A percentile compares a stretch with the other conserved stretches of the same genome.
Conservation (phyloP, 2,797 vertebrate genomes). For the Fistularia commersonii region DNA sequence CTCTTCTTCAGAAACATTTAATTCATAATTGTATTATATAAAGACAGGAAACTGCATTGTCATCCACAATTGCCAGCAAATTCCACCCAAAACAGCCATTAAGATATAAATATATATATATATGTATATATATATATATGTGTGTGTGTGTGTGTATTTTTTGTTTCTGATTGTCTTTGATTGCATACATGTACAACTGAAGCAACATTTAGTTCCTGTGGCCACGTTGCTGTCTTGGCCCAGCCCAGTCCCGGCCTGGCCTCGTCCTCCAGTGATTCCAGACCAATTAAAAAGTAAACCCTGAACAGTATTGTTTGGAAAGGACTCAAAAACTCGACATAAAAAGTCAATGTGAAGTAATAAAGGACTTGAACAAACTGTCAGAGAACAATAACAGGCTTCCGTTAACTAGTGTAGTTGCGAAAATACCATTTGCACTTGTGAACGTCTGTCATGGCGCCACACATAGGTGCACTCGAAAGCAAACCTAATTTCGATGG, state of each 20-base stretch:
- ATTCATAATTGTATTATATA: conserved; percentile 62
- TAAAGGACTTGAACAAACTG: no score
- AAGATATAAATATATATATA: no score
- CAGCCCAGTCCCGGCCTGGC: conserved; percentile 35
- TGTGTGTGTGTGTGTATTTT: conserved; percentile 46
- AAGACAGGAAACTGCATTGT: conserved; percentile 71
- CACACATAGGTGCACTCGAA: no score
- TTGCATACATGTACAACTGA: conserved; percentile 72
- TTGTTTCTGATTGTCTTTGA: conserved; percentile 69
- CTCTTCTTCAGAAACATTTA: conserved; percentile 38
- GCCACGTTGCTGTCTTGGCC: conserved; percentile 51
- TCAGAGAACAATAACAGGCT: no score
- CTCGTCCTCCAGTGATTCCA: conserved; percentile 14
- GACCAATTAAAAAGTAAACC: conserved; percentile 58
- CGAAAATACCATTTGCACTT: no score
- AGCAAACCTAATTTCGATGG: no score
- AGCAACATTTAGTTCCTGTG: conserved; percentile 77
- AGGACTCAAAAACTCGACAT: no score
- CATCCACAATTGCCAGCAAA: conserved; percentile 75
- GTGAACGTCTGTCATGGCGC: no score
- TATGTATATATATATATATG: no score
- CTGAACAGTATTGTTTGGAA: conserved; percentile 43
- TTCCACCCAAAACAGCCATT: conserved; percentile 47
- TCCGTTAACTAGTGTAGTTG: no score
- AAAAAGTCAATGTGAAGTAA: no score